Conservation (phyloP, 2,113 vertebrate genomes). For the Aldabrachelys gigantea region DNA sequence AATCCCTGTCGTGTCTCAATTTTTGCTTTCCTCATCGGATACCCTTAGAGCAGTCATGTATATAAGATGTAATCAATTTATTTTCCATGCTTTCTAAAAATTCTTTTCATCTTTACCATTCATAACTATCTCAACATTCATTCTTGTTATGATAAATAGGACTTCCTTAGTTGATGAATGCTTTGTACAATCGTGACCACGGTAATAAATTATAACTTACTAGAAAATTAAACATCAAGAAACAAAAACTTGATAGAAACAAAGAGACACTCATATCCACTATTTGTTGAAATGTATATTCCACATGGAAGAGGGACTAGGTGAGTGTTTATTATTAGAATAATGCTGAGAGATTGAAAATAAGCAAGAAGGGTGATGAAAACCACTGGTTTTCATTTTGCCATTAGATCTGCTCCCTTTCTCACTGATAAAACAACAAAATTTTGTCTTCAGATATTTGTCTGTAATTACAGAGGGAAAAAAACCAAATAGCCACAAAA, state of each 20-base stretch:
- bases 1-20: neutral
- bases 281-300: neutral
- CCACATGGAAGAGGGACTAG: neutral
- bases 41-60: neutral
- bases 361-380: neutral
- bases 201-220: neutral
- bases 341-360: neutral
- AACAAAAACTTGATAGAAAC: neutral
- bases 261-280: neutral
- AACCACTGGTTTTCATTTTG: neutral
- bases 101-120: neutral
- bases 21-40: neutral
- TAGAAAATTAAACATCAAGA: neutral
- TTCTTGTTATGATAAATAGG: neutral
- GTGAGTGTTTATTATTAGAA: neutral
- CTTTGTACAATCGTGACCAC: neutral
- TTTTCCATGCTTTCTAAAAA: neutral
- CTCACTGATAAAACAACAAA: neutral
- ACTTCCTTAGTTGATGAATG: neutral
- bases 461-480: neutral
- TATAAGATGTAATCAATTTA: neutral
- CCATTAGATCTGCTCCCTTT: neutral
- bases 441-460: neutral
- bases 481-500: neutral
- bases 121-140: neutral